Percentiles rank a stretch among this genome's conserved stretches.
These are phyloP conservation scores for Entomyzon cyanotis DNA, from an alignment of 2,113 vertebrate species.

Conservation along the genomic window DNA sequence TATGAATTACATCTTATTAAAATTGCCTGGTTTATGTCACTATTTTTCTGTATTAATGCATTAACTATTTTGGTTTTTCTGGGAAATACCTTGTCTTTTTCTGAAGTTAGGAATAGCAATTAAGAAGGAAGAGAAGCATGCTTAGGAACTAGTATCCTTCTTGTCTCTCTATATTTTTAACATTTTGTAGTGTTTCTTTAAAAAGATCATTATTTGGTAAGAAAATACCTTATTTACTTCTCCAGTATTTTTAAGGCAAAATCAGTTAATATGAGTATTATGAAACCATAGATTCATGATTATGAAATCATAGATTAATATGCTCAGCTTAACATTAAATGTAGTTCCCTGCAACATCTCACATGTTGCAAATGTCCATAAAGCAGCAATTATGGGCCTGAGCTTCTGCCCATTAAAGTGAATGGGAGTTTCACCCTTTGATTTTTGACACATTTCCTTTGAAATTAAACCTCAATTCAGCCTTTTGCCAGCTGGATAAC, in stretches of 20 bases:
- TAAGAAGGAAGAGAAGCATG: neutral
- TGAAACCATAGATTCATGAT: neutral
- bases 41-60: neutral
- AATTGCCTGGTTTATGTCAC: neutral
- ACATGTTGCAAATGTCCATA: neutral
- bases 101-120: neutral
- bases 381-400: neutral
- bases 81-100: neutral
- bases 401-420: neutral
- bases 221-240: neutral
- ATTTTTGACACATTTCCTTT: slow-evolving; percentile 5
- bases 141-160: neutral
- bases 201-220: neutral
- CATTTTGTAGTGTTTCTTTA: neutral
- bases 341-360: neutral
- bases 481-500: neutral
- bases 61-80: neutral
- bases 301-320: neutral
- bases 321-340: neutral
- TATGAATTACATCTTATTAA: neutral
- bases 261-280: neutral
- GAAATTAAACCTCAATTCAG: neutral
- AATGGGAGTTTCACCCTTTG: neutral
- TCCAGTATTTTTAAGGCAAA: neutral
- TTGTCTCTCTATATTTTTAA: neutral